Evolutionary conservation across 2,113 vertebrate species (phyloP).

Genomic region (Mystacornis crossleyi): DNA sequence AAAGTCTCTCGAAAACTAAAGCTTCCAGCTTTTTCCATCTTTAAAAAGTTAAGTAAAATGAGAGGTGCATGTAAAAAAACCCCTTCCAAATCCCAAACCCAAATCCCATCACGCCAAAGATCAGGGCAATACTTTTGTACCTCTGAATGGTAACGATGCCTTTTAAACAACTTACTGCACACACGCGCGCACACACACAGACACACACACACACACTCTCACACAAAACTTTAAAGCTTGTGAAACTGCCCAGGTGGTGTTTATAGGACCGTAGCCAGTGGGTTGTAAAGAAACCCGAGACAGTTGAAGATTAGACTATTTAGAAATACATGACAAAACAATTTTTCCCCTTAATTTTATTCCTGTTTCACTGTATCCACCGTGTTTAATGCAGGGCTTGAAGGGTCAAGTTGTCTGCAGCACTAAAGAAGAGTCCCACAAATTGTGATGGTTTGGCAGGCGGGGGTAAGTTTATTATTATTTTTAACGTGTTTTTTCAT

Average conservation of each 20-base stretch:
- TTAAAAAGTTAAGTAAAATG: slow-evolving; percentile 78
- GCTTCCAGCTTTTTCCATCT: slow-evolving; percentile 77
- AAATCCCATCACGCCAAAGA: slow-evolving; percentile 61
- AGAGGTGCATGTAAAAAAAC: slow-evolving; percentile 67
- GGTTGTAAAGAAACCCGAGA: slow-evolving; percentile 67
- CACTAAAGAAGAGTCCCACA: slow-evolving; percentile 67
- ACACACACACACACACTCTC: not conserved
- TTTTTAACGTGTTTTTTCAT: slow-evolving; percentile 58
- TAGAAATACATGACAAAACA: not conserved
- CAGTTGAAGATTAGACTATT: slow-evolving; percentile 51
- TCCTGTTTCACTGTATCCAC: not conserved
- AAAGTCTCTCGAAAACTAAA: slow-evolving; percentile 78
- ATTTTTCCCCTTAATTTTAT: not conserved
- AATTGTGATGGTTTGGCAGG: slow-evolving; percentile 70
- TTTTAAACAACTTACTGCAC: slow-evolving; percentile 73
- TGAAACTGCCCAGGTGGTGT: slow-evolving; percentile 77
- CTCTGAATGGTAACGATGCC: slow-evolving; percentile 64
- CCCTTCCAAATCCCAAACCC: not conserved
- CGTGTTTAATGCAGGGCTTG: slow-evolving; percentile 59
- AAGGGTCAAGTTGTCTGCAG: slow-evolving; percentile 58
- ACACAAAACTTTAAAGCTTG: slow-evolving; percentile 77
- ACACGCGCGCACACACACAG: not conserved
- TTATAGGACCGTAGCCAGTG: slow-evolving; percentile 68
- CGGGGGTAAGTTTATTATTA: slow-evolving; percentile 71
- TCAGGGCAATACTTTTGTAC: slow-evolving; percentile 75